Evolutionary conservation across 1,140 invertebrate genomes (phyloP).

Genomic region (Micrasema minimum): DNA sequence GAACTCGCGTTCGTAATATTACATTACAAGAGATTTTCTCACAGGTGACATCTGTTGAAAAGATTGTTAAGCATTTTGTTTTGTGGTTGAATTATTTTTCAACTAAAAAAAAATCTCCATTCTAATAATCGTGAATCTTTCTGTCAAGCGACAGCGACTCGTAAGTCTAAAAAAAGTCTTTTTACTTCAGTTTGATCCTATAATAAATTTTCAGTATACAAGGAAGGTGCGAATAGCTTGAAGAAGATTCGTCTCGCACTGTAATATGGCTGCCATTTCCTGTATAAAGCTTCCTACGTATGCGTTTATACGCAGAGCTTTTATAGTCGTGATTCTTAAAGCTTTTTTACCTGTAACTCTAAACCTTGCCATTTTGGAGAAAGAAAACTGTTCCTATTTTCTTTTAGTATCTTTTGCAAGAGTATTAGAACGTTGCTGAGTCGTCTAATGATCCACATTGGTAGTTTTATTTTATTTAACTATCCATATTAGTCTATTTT

Average conservation of each 20-base stretch:
- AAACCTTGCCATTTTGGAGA: no score
- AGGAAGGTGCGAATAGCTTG: neutral
- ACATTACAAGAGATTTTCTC: no score
- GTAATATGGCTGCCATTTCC: neutral
- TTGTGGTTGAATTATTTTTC: no score
- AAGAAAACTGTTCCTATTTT: no score
- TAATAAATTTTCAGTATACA: conserved; percentile 6
- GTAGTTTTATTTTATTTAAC: neutral
- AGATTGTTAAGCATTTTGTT: no score
- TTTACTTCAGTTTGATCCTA: neutral
- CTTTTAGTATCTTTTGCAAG: neutral
- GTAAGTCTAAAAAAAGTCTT: no score
- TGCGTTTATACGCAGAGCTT: neutral
- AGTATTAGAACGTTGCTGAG: neutral
- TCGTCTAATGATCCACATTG: neutral
- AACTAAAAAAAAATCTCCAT: no score
- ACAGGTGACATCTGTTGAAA: no score
- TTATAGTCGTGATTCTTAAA: conserved; percentile 4
- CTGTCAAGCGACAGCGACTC: no score
- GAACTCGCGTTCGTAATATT: no score
- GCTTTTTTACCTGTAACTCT: neutral
- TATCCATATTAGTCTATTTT: neutral
- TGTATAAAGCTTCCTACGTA: neutral
- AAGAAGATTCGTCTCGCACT: neutral
- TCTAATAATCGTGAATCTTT: no score